Conservation (phyloP, 2,113 vertebrate species). For the Castor canadensis region DNA sequence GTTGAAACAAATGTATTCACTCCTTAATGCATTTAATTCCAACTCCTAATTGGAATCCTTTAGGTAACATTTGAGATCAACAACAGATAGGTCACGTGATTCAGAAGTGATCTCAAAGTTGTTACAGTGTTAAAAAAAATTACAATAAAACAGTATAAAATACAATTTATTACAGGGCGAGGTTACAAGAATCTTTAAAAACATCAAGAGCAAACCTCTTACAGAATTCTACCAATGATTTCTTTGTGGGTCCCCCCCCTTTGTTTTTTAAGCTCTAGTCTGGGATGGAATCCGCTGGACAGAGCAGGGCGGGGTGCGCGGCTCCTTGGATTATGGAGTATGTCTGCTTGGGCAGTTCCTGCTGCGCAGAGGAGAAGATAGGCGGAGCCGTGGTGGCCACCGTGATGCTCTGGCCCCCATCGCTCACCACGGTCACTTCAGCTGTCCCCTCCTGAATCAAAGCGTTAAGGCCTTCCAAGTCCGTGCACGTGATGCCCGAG, state of each 20-base stretch:
- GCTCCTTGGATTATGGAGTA: constrained; percentile 85
- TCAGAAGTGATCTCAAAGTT: not conserved
- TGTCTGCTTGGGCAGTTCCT: constrained; percentile 83
- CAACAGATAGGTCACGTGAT: not conserved
- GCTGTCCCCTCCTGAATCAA: constrained; percentile 93
- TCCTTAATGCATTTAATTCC: not conserved
- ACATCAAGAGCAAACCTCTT: not conserved
- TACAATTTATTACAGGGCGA: constrained; percentile 35
- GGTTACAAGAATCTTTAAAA: not conserved
- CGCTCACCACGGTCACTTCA: constrained; percentile 93
- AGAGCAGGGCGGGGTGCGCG: constrained; percentile 83
- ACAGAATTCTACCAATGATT: not conserved
- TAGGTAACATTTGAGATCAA: not conserved
- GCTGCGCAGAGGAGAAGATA: constrained; percentile 81
- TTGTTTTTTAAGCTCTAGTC: constrained; percentile 60
- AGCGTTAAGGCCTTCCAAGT: constrained; percentile 94
- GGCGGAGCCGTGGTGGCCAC: constrained; percentile 77
- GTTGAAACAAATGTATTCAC: not conserved
- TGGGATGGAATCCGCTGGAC: constrained; percentile 84
- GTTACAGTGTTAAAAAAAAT: constrained; percentile 51
- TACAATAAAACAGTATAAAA: constrained; percentile 62
- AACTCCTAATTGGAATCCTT: not conserved
- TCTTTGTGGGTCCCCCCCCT: not conserved
- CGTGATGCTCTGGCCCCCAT: constrained; percentile 81
- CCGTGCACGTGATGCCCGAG: constrained; percentile 88